These are phyloP conservation scores for Quiscalus mexicanus DNA, from an alignment of 2,113 vertebrate species.

Conservation along the genomic window DNA sequence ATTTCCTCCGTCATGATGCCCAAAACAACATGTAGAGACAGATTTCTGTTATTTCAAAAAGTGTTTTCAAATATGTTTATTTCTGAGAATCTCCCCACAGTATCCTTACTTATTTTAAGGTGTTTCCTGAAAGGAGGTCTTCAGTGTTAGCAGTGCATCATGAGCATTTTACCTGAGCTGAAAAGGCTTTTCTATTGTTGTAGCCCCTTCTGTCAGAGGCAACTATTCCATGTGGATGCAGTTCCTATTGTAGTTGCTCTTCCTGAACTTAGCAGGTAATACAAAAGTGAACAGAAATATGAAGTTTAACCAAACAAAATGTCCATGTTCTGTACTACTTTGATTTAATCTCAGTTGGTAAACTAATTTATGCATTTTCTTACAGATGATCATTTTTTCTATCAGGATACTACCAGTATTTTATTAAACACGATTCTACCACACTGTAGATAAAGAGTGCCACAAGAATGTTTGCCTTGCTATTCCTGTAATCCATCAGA, in stretches of 20 bases:
- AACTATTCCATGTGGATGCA: neutral
- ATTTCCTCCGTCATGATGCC: neutral
- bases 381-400: neutral
- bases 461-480: neutral
- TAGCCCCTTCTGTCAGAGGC: neutral
- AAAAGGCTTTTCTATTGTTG: neutral
- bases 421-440: neutral
- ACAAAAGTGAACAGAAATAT: neutral
- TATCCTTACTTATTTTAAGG: neutral
- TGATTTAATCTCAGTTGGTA: neutral
- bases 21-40: neutral
- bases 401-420: neutral
- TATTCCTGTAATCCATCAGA: neutral
- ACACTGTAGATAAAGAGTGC: neutral
- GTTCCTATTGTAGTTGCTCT: neutral
- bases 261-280: neutral
- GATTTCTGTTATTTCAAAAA: neutral
- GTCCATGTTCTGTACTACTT: neutral
- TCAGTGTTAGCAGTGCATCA: neutral
- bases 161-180: neutral
- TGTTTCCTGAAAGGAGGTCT: neutral
- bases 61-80: neutral
- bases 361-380: neutral
- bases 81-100: neutral
- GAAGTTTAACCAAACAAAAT: neutral